phyloP scores from a whole-genome alignment of 2,888 invertebrate genomes.

The Oscheius sp. region DNA sequence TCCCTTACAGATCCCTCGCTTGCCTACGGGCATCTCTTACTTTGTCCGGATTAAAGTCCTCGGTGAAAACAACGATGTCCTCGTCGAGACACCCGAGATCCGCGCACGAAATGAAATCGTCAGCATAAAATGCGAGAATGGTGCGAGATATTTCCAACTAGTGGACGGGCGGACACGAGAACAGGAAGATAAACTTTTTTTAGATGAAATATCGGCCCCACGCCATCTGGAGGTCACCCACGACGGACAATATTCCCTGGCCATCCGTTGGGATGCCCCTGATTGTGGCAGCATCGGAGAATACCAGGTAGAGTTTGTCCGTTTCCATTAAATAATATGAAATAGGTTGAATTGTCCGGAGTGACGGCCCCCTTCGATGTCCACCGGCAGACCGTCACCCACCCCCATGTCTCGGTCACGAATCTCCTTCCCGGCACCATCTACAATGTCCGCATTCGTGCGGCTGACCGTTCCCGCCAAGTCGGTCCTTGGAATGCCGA shows the following conservation, averaged over 20 bases:
- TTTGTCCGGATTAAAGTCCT: slow-evolving; percentile 72
- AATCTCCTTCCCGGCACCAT: slow-evolving; percentile 72
- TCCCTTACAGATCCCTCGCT: slow-evolving; percentile 66
- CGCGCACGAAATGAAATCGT: slow-evolving; percentile 73
- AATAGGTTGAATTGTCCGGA: slow-evolving; percentile 67
- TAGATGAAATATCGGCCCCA: slow-evolving; percentile 71
- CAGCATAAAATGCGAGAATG: slow-evolving; percentile 70
- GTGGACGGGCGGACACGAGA: not conserved
- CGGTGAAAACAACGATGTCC: slow-evolving; percentile 70
- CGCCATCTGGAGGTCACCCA: slow-evolving; percentile 66
- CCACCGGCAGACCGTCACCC: slow-evolving; percentile 71
- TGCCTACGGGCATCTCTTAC: slow-evolving; percentile 72
- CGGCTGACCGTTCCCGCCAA: slow-evolving; percentile 66
- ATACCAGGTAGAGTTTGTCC: slow-evolving; percentile 57
- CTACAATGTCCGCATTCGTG: slow-evolving; percentile 70
- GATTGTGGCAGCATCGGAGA: slow-evolving; percentile 72
- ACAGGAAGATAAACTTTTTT: slow-evolving; percentile 28
- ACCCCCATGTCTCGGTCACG: slow-evolving; percentile 70
- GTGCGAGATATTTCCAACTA: slow-evolving; percentile 40
- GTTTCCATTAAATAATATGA: not conserved
- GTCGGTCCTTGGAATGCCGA: slow-evolving; percentile 71
- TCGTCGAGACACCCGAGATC: slow-evolving; percentile 73
- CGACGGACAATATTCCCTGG: slow-evolving; percentile 66
- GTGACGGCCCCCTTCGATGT: slow-evolving; percentile 69
- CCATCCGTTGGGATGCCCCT: slow-evolving; percentile 71